Evolutionary conservation across 2,797 vertebrate species (phyloP).

Genomic region (Notolabrus celidotus): DNA sequence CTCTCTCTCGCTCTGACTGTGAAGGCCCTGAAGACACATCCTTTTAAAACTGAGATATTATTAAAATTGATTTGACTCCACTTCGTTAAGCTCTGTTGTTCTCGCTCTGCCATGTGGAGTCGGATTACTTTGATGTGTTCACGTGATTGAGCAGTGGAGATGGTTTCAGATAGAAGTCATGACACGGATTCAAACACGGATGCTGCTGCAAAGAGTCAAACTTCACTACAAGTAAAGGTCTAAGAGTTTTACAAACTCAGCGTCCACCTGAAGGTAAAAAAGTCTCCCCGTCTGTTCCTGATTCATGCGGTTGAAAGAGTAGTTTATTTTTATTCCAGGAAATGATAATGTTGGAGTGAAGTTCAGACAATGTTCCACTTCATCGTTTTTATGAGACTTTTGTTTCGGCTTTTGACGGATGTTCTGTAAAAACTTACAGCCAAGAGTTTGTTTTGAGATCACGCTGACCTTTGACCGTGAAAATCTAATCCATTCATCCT

Average conservation of each 20-base stretch:
- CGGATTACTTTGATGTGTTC: neutral
- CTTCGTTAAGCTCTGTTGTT: neutral
- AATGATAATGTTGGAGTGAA: too few relatives aligned
- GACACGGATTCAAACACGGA: neutral
- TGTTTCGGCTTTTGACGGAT: too few relatives aligned
- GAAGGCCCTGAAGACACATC: neutral
- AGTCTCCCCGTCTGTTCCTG: neutral
- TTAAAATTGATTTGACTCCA: slow-evolving; percentile 3
- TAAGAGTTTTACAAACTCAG: too few relatives aligned
- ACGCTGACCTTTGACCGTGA: neutral
- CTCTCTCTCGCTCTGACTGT: neutral
- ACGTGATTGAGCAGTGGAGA: neutral
- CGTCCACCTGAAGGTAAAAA: too few relatives aligned
- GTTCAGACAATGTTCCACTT: too few relatives aligned
- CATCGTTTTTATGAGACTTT: too few relatives aligned
- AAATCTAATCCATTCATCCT: neutral
- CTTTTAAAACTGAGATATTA: neutral
- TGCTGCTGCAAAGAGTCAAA: neutral
- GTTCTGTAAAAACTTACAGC: neutral
- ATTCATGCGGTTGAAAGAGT: neutral
- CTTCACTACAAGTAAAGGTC: too few relatives aligned
- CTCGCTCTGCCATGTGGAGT: neutral
- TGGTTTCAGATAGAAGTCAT: neutral
- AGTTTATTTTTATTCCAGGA: too few relatives aligned
- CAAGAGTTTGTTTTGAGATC: neutral